Evolutionary conservation across 2,888 invertebrate genomes (phyloP).

Genomic region (Nymphalis urticae): DNA sequence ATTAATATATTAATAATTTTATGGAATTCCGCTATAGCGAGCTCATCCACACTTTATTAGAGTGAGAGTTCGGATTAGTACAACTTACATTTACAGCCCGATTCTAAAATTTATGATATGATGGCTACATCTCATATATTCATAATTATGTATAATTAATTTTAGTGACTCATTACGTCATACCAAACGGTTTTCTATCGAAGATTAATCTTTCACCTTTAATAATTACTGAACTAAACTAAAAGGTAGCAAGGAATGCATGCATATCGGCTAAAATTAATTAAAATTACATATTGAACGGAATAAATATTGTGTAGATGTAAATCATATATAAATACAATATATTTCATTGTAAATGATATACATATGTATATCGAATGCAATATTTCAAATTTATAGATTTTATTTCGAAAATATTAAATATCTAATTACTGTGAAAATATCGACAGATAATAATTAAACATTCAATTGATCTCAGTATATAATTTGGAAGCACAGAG

Average conservation of each 20-base stretch:
- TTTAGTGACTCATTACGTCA: not conserved
- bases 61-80: slow-evolving; percentile 36
- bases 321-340: no score
- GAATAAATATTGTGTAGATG: no score
- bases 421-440: not conserved
- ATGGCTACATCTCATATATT: no score
- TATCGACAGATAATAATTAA: not conserved
- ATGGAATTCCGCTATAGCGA: slow-evolving; percentile 71
- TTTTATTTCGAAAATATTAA: no score
- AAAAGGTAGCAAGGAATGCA: no score
- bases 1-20: slow-evolving; percentile 81
- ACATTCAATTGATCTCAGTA: not conserved
- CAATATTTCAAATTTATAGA: no score
- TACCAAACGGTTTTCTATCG: not conserved
- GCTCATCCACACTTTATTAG: slow-evolving; percentile 28
- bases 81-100: not conserved
- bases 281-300: no score
- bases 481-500: not conserved
- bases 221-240: no score
- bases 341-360: no score
- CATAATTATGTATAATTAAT: not conserved
- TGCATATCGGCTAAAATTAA: no score
- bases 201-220: not conserved
- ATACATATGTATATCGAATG: no score
- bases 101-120: slow-evolving; percentile 16